These are phyloP conservation scores for Heliconius ethilla DNA, from an alignment of 2,888 invertebrate species.

Conservation along the genomic window DNA sequence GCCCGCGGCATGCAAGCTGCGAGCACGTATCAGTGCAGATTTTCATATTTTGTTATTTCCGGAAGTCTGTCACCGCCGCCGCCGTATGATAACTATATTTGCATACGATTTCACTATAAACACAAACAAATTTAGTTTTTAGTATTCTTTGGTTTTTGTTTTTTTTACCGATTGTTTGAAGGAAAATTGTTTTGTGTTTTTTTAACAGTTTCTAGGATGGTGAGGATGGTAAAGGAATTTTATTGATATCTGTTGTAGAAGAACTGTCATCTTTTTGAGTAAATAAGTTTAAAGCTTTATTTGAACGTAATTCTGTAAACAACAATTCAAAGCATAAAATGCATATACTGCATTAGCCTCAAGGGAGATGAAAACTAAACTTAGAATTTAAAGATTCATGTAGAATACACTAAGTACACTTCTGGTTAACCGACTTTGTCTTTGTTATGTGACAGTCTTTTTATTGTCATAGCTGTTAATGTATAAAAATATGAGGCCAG, in stretches of 20 bases:
- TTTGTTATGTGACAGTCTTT: not conserved
- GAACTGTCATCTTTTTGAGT: too few relatives aligned
- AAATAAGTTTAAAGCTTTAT: not conserved
- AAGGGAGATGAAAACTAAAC: not conserved
- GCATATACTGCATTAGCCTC: not conserved
- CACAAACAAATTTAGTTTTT: not conserved
- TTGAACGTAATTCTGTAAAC: not conserved
- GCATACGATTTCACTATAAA: constrained; percentile 28
- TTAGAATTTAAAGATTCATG: not conserved
- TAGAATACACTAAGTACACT: not conserved
- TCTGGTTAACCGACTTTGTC: not conserved
- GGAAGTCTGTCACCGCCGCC: constrained; percentile 18
- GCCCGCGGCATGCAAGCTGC: constrained; percentile 20
- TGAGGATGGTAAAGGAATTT: too few relatives aligned
- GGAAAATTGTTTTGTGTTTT: not conserved
- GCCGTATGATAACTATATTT: constrained; percentile 33
- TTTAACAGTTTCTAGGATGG: too few relatives aligned
- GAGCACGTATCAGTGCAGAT: constrained; percentile 16
- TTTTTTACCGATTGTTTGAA: not conserved
- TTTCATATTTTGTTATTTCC: constrained; percentile 38
- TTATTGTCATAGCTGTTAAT: too few relatives aligned
- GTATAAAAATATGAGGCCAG: not conserved
- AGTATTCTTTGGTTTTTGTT: not conserved
- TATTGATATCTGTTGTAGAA: too few relatives aligned
- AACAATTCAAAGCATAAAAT: not conserved